These are phyloP conservation scores for Peromyscus californicus DNA, from an alignment of 2,113 vertebrate species.

Conservation along the genomic window DNA sequence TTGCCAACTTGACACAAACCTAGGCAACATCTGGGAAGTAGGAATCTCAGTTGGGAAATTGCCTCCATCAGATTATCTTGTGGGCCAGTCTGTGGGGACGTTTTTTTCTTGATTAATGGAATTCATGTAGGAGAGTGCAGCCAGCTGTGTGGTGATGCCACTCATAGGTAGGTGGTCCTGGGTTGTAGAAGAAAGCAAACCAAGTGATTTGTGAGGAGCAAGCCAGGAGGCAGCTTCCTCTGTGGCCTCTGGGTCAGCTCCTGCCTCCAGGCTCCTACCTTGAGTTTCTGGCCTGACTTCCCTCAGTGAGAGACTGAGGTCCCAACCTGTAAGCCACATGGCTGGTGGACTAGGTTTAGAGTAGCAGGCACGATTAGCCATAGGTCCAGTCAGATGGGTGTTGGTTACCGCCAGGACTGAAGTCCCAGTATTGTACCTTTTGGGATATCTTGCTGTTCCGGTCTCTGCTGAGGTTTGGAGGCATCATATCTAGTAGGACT, in stretches of 20 bases:
- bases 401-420: neutral
- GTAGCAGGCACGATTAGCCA: neutral
- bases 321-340: neutral
- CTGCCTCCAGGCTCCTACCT: neutral
- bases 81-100: neutral
- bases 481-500: neutral
- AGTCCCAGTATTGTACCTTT: neutral
- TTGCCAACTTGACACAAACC: neutral
- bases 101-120: neutral
- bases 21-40: neutral
- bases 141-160: neutral
- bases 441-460: neutral
- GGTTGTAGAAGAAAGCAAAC: neutral
- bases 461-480: neutral
- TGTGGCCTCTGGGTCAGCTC: neutral
- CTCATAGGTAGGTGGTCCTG: neutral
- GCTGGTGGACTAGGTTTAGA: neutral
- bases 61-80: neutral
- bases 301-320: neutral
- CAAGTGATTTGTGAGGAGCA: neutral
- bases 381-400: neutral
- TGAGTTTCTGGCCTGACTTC: neutral
- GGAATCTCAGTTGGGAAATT: neutral
- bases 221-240: neutral
- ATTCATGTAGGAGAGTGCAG: neutral